Base-by-base conservation (phyloP, 2,888 invertebrate species). In the Seira ritae region DNA sequence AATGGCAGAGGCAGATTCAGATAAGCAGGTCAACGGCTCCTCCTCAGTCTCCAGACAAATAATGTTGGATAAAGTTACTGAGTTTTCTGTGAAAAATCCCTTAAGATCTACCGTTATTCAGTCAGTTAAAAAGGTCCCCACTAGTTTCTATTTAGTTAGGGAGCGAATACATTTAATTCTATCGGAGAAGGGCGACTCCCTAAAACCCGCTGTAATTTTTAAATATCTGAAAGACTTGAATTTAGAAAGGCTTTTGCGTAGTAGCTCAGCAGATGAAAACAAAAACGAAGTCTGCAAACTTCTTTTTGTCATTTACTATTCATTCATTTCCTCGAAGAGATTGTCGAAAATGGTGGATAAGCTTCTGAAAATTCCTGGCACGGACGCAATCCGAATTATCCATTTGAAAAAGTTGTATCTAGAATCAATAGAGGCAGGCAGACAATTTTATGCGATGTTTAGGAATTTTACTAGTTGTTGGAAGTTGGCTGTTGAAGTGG, bases 331-430 rank as follows among this genome's bases (percentile, higher is more conserved):
- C 2, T 31, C 31, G 2, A 31, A 2, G 31, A 31, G 8, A 31
- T 31, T 31, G 8, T 31, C 31, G 8, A 31, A 31, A 4, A 2
- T 4, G 8, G 31, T 31, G 2, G 8, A 31, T 2, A 31, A 31
- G 31, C 31, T 31, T 4, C 31, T 70, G 22, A 62, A 0, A 12
- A 17, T 19, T 23, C 50, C 66, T 1, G 79, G 31, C 23, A 79
- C 72, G 17, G 65, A 71, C 46, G 66, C 66, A 8, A 19, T 79
- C 20, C 22, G 66, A 17, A n/a, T 72, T 2, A 0, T 20, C 1
- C 79, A 79, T 19, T 10, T 79, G 31, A 22, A 31, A 67, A 66
- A 24, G 22, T 1, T 55, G 50, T 79, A 79, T 22, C 12, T 79
- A 8, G 24, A 77, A 23, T 46, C 50, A 22, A 8, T 62, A 19